Evolutionary conservation across 2,888 invertebrate species (phyloP).

Genomic region (Allolobophora icterica): DNA sequence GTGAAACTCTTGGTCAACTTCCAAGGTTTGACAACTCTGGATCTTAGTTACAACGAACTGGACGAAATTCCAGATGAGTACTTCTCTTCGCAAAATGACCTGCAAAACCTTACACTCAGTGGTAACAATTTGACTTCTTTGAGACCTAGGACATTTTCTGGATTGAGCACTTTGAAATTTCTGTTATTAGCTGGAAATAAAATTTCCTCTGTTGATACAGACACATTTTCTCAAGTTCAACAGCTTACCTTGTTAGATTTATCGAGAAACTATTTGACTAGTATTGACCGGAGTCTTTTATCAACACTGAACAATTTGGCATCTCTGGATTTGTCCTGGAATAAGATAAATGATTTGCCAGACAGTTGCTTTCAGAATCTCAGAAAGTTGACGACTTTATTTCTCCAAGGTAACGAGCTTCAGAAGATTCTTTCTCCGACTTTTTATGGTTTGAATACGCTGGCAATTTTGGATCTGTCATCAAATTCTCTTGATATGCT

Average conservation of each 20-base stretch:
- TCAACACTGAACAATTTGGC: background rate
- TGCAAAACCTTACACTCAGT: conserved; percentile 6
- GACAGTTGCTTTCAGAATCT: conserved; percentile 15
- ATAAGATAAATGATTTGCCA: background rate
- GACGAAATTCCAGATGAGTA: background rate
- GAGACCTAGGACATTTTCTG: background rate
- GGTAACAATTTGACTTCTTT: background rate
- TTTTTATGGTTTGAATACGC: background rate
- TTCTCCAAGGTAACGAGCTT: background rate
- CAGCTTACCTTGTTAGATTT: background rate
- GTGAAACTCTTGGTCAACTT: background rate
- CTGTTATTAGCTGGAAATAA: background rate
- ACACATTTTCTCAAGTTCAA: background rate
- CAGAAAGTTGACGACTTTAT: background rate
- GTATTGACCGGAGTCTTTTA: background rate
- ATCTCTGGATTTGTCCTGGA: background rate
- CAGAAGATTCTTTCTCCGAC: background rate
- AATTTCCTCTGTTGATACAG: background rate
- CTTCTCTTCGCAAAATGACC: background rate
- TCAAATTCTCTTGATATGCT: background rate
- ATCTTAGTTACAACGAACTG: background rate
- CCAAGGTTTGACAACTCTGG: background rate
- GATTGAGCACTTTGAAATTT: background rate
- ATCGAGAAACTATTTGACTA: background rate
- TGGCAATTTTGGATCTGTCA: background rate